Percentiles rank a stretch among this genome's conserved stretches.
Evolutionary conservation across 2,113 vertebrate genomes (phyloP).

Genomic region (Plecotus auritus): DNA sequence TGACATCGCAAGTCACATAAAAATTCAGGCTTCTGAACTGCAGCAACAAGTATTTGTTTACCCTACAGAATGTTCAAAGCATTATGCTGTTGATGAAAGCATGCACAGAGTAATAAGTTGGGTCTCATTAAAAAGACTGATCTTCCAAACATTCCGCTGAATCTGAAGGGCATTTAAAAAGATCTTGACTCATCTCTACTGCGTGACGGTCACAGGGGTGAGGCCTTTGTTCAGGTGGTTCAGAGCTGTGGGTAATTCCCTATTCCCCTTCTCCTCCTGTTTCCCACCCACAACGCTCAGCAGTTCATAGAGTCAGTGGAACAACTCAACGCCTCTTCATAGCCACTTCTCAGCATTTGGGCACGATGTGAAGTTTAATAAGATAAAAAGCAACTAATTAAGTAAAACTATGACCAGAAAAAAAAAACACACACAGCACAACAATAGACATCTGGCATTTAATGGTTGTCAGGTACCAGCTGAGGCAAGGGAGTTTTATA

Average conservation of each 20-base stretch:
- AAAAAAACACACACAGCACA: not conserved
- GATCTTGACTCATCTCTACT: not conserved
- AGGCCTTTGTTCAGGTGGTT: not conserved
- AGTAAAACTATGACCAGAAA: not conserved
- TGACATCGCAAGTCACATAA: not conserved
- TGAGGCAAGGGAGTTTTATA: not conserved
- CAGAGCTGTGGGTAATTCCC: not conserved
- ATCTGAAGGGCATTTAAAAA: not conserved
- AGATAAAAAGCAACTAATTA: slow-evolving; percentile 48
- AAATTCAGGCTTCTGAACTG: not conserved
- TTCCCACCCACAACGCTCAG: no score
- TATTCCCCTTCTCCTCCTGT: not conserved
- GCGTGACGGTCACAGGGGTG: not conserved
- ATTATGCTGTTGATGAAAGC: not conserved
- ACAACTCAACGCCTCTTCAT: not conserved
- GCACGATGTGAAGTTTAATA: not conserved
- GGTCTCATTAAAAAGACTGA: not conserved
- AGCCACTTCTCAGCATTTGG: not conserved
- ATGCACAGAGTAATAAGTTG: not conserved
- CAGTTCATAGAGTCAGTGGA: not conserved
- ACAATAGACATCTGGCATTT: not conserved
- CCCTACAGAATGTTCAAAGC: not conserved
- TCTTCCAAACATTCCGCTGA: not conserved
- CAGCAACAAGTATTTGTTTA: not conserved
- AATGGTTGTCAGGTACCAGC: not conserved